Evolutionary conservation across 2,888 invertebrate species (phyloP).

Genomic region (Abrostola triplasia): DNA sequence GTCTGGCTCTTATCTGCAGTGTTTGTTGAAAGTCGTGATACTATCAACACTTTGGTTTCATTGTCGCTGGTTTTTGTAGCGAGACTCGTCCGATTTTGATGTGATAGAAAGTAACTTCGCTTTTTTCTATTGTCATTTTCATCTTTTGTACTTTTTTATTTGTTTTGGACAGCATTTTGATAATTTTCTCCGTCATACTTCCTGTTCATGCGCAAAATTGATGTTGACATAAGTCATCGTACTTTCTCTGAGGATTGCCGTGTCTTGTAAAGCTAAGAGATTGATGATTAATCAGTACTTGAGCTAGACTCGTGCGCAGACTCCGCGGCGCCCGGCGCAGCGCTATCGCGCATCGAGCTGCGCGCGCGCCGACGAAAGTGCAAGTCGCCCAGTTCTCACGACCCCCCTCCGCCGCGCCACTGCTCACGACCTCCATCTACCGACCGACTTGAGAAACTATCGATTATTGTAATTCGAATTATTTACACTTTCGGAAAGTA

Average conservation of each 20-base stretch:
- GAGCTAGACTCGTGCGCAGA: constrained; percentile 77
- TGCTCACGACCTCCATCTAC: constrained; percentile 61
- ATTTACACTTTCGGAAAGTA: constrained; percentile 78
- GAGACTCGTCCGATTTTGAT: constrained; percentile 64
- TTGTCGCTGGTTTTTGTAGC: constrained; percentile 72
- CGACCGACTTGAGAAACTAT: constrained; percentile 69
- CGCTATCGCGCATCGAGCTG: constrained; percentile 70
- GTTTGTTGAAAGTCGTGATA: constrained; percentile 75
- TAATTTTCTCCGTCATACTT: constrained; percentile 40
- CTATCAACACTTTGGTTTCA: constrained; percentile 69
- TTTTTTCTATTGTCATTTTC: constrained; percentile 72
- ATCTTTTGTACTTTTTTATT: constrained; percentile 58
- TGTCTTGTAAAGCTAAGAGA: constrained; percentile 53
- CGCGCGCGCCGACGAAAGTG: constrained; percentile 82
- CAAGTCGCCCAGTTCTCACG: constrained; percentile 86
- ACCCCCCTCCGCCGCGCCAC: constrained; percentile 65
- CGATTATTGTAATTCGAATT: constrained; percentile 77
- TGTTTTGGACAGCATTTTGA: constrained; percentile 50
- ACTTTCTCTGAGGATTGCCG: constrained; percentile 62
- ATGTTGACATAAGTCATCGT: constrained; percentile 44
- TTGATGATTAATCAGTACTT: constrained; percentile 74
- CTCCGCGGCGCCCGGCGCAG: constrained; percentile 73
- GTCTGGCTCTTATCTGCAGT: constrained; percentile 55
- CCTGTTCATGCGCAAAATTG: constrained; percentile 28
- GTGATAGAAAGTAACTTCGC: constrained; percentile 75